Conservation (phyloP, 2,113 vertebrate genomes). For the Catharus minimus region DNA sequence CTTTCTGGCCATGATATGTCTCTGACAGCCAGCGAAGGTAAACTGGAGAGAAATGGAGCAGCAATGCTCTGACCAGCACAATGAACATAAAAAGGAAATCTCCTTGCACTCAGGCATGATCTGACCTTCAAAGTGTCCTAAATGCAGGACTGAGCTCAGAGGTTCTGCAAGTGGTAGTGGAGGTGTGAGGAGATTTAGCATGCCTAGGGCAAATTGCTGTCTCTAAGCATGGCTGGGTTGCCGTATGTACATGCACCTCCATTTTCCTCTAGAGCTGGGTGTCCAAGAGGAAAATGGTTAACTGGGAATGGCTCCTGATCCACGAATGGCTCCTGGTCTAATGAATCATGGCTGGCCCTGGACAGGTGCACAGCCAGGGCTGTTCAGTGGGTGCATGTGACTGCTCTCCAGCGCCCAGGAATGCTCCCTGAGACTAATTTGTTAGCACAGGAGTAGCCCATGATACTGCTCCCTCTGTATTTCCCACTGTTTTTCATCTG, state of each 20-base stretch:
- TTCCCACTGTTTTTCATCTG: background rate
- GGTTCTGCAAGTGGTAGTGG: background rate
- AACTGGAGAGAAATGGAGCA: background rate
- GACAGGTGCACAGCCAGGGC: background rate
- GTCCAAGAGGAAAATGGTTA: background rate
- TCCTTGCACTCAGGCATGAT: background rate
- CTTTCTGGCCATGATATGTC: background rate
- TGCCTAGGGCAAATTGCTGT: background rate
- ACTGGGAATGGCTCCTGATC: background rate
- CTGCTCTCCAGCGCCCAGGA: background rate
- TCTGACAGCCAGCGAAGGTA: background rate
- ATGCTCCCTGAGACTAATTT: background rate
- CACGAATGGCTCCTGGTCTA: background rate
- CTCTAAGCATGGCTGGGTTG: background rate
- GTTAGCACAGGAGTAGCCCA: background rate
- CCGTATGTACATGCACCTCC: background rate
- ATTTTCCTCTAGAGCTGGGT: background rate
- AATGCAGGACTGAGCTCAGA: background rate
- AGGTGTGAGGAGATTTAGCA: background rate
- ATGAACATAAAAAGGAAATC: background rate
- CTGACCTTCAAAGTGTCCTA: background rate
- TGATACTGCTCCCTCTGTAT: background rate
- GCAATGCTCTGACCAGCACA: background rate
- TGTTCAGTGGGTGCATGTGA: accelerated
- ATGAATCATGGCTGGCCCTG: accelerated